Evolutionary conservation across 2,888 invertebrate genomes (phyloP).

Genomic region (Falcaria lacertinaria): DNA sequence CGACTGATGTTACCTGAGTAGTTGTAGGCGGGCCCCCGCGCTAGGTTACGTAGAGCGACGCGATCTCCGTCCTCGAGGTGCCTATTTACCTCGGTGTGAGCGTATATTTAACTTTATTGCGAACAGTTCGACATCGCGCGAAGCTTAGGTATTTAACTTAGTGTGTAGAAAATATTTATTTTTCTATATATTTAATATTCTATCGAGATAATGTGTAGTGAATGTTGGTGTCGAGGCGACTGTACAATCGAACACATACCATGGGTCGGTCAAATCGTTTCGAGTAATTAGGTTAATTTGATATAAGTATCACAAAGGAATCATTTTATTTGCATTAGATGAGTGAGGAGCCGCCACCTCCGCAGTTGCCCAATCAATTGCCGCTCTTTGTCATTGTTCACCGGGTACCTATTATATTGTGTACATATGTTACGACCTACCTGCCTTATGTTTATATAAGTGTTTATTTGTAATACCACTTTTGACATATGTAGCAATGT

Average conservation of each 20-base stretch:
- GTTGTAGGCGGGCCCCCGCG: slow-evolving; percentile 51
- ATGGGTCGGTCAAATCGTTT: slow-evolving; percentile 36
- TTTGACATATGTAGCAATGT: slow-evolving; percentile 81
- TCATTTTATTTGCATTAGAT: slow-evolving; percentile 45
- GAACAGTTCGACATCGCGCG: slow-evolving; percentile 73
- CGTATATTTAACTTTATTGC: slow-evolving; percentile 54
- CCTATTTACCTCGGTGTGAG: slow-evolving; percentile 66
- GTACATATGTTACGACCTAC: slow-evolving; percentile 67
- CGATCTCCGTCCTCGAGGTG: slow-evolving; percentile 72
- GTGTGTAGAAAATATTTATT: slow-evolving; percentile 80
- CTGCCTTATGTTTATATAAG: slow-evolving; percentile 74
- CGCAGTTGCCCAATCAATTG: slow-evolving; percentile 48
- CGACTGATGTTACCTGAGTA: slow-evolving; percentile 80
- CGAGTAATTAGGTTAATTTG: slow-evolving; percentile 51
- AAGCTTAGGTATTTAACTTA: slow-evolving; percentile 76
- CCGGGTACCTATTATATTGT: slow-evolving; percentile 69
- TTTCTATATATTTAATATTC: slow-evolving; percentile 77
- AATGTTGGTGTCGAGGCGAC: slow-evolving; percentile 70
- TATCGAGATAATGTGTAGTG: slow-evolving; percentile 79
- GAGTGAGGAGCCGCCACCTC: neutral
- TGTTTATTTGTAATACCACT: slow-evolving; percentile 81
- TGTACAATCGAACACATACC: slow-evolving; percentile 53
- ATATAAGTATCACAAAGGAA: slow-evolving; percentile 52
- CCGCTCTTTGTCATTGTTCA: slow-evolving; percentile 75
- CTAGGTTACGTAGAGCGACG: slow-evolving; percentile 63